Base-by-base conservation (phyloP, 2,113 vertebrate genomes). In the Cavia porcellus region DNA sequence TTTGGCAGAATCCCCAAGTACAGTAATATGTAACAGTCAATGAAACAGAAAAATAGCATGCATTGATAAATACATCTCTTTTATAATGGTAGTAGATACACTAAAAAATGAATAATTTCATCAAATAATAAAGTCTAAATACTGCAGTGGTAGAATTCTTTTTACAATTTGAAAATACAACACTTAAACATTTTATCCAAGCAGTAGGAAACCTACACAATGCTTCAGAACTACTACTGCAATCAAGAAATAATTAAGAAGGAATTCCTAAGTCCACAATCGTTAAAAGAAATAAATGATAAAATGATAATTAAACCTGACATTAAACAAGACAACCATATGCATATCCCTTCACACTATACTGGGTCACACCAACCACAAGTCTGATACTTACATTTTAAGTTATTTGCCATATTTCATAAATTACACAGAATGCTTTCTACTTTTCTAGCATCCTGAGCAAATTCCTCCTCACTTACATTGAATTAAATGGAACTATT, bases 121-220 rank as follows among this genome's bases (percentile, higher is more conserved):
- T 84, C 90, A 97, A 88, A 84, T 68, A 81, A 88, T 47, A 90
- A 93, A 96, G 92, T 30, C 72, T 96, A 94, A 96, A 80, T 42
- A 20, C 28, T 66, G 12, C 7, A 94, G 61, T 83, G 28, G 17
- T n/a, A 89, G 28, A 15, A 89, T 72, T 92, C 30, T 62, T 79
- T 32, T 90, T 70, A 35, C 28, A 70, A 91, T 45, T 84, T 84
- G 14, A 66, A 93, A 94, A 42, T 45, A 11, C 64, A 92, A 66
- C 62, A 35, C 77, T 79, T 83, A 89, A 79, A 62, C 25, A 61
- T 52, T 15, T 85, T 30, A 90, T 38, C 30, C n/a, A 72, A 74
- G 83, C 85, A 35, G 28, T 38, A 86, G 35, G 59, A 88, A 66
- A 83, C 22, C 80, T 84, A 55, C 13, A 84, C 10, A 70, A 68